Evolutionary conservation across 2,888 invertebrate genomes (phyloP).

Genomic region (Salpingus planirostris): DNA sequence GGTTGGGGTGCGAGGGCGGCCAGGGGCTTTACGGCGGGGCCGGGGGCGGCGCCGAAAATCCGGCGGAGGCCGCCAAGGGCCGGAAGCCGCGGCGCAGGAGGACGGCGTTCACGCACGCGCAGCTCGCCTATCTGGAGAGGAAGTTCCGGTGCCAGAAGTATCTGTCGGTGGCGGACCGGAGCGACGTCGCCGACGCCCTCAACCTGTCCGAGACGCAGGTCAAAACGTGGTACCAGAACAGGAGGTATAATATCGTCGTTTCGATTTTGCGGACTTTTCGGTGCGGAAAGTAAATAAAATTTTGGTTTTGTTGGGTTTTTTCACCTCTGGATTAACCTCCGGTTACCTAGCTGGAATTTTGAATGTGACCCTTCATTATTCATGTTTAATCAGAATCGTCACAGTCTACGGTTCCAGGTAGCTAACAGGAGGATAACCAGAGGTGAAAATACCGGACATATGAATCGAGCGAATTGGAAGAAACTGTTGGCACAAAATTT

Average conservation of each 20-base stretch:
- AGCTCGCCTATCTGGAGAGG: conserved; percentile 82
- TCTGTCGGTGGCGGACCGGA: conserved; percentile 84
- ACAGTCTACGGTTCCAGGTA: no score
- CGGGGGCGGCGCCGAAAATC: conserved; percentile 24
- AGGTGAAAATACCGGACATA: no score
- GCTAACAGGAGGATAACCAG: no score
- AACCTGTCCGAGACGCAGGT: conserved; percentile 90
- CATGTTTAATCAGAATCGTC: no score
- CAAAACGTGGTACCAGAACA: conserved; percentile 91
- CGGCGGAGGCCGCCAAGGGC: conserved; percentile 41
- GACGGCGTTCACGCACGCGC: conserved; percentile 91
- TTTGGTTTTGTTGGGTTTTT: no score
- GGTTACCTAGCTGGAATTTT: no score
- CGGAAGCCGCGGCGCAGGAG: conserved; percentile 76
- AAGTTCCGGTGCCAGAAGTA: conserved; percentile 93
- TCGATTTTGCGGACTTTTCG: no score
- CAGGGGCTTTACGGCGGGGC: conserved; percentile 12
- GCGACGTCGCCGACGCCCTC: conserved; percentile 84
- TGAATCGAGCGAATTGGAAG: no score
- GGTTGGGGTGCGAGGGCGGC: conserved; percentile 8
- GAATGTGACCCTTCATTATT: no score
- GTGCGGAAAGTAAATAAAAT: no score
- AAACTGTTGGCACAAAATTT: no score
- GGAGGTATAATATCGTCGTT: conserved; percentile 57
- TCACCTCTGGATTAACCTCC: no score